Base-by-base conservation (phyloP, 1,140 invertebrate species). In the Pollicipes pollicipes region DNA sequence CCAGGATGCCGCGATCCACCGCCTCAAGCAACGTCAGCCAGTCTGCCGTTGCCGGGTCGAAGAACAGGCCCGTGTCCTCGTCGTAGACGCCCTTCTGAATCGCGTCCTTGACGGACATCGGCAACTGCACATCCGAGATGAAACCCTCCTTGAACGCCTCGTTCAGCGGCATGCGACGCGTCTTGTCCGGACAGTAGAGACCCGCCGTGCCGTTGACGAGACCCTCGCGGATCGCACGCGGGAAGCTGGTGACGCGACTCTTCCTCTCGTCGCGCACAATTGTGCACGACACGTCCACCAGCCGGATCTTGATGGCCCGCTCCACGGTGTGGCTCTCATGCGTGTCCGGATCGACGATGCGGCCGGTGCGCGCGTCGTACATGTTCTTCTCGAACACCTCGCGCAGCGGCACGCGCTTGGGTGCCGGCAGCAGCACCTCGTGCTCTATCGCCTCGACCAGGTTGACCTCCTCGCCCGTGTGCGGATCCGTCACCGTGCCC, bases 351-450 rank as follows among this genome's bases (percentile, higher is more conserved):
- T 85, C 85, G 16, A 85, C 84, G 75, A 90, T 87, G 73, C 86
- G 85, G 29, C 88, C 88, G 21, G 86, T 87, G 70, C 85, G 83
- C 0, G 87, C 85, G 75, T 83, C 79, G 75, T 91, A 90, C 70
- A 89, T 86, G n/a, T 91, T 90, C 81, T 90, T 89, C 75, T 88
- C 89, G 16, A 95, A 85, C 0, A 90, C 90, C 79, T 94, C 90
- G 0, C 90, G 88, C 26, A 95, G 81, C 63, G 90, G 90, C 74
- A 91, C 86, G 78, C 88, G 89, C 32, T 86, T 85, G 79, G 91
- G 90, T 58, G 88, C 87, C 8, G 88, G 88, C 13, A 93, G 82
- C 71, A 93, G 84, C n/a, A 93, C 77, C 58, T 91, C 90, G 70
- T 87, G 83, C 74, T 91, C 87, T 8, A 90, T 83, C 17, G 91